Percentiles rank a stretch among this genome's conserved stretches.
phyloP scores from a whole-genome alignment of 2,888 invertebrate species.

The Corythucha ciliata region DNA sequence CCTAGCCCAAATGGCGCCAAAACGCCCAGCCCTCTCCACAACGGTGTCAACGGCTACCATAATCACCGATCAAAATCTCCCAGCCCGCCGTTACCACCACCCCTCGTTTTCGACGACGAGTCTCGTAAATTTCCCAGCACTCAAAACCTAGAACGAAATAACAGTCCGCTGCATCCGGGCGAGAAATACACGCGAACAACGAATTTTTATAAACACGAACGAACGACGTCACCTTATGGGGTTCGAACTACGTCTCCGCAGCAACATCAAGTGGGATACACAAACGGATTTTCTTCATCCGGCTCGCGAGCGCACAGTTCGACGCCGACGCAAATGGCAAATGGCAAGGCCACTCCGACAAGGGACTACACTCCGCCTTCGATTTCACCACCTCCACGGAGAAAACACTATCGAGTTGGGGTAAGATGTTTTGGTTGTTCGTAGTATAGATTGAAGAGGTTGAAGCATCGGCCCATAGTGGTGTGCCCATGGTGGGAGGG shows the following conservation, averaged over 20 bases:
- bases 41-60: not conserved
- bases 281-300: too few relatives aligned
- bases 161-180: constrained; percentile 19
- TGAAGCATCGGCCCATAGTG: too few relatives aligned
- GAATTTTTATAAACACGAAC: constrained; percentile 27
- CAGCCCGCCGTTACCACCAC: constrained; percentile 21
- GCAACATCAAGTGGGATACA: too few relatives aligned
- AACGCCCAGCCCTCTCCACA: not conserved
- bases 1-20: constrained; percentile 19
- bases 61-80: constrained; percentile 21
- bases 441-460: too few relatives aligned
- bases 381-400: constrained; percentile 28
- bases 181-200: constrained; percentile 31
- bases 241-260: constrained; percentile 33
- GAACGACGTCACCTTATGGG: constrained; percentile 28
- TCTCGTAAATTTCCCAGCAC: constrained; percentile 24
- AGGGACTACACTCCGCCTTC: constrained; percentile 27
- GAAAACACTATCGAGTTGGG: constrained; percentile 24
- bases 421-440: too few relatives aligned
- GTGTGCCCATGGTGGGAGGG: too few relatives aligned
- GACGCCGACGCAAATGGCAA: constrained; percentile 20
- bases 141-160: constrained; percentile 27
- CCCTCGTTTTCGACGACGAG: constrained; percentile 11
- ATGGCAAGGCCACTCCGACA: constrained; percentile 24
- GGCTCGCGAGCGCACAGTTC: constrained; percentile 22